Evolutionary conservation across 2,797 vertebrate genomes (phyloP).

Genomic region (Danio kyathit): DNA sequence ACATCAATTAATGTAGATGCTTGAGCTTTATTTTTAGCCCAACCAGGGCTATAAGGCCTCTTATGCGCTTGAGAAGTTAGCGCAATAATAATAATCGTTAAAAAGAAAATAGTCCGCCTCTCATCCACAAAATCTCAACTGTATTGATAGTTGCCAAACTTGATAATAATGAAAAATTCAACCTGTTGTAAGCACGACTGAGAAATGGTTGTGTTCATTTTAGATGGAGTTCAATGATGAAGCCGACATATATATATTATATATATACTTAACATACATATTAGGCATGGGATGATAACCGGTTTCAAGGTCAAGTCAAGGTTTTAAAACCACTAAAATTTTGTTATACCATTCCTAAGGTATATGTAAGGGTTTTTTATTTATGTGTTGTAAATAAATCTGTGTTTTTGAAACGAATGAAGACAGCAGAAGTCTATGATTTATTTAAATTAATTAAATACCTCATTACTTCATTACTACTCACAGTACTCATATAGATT

Average conservation of each 20-base stretch:
- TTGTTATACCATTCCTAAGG: too few species aligned
- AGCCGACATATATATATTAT: not conserved
- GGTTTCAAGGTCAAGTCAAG: too few species aligned
- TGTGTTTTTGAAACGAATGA: too few species aligned
- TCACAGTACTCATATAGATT: too few species aligned
- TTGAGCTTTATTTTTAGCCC: slow-evolving; percentile 11
- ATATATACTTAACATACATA: not conserved
- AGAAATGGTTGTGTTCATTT: not conserved
- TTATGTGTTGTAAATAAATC: too few species aligned
- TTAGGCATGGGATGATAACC: not conserved
- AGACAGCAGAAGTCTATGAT: too few species aligned
- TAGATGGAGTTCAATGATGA: not conserved
- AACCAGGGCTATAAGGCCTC: slow-evolving; percentile 25
- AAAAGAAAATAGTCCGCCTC: not conserved
- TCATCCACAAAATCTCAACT: slow-evolving; percentile 13
- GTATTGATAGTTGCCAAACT: not conserved
- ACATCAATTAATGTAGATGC: not conserved
- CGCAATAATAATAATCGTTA: not conserved
- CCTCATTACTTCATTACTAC: too few species aligned
- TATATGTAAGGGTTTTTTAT: too few species aligned
- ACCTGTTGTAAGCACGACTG: not conserved
- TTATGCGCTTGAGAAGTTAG: not conserved
- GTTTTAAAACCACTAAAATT: too few species aligned
- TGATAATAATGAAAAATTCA: not conserved
- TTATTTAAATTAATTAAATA: too few species aligned